Evolutionary conservation across 64 coral and sea anemone species (phyloP).

Genomic region (Dendrophyllia cribrosa): DNA sequence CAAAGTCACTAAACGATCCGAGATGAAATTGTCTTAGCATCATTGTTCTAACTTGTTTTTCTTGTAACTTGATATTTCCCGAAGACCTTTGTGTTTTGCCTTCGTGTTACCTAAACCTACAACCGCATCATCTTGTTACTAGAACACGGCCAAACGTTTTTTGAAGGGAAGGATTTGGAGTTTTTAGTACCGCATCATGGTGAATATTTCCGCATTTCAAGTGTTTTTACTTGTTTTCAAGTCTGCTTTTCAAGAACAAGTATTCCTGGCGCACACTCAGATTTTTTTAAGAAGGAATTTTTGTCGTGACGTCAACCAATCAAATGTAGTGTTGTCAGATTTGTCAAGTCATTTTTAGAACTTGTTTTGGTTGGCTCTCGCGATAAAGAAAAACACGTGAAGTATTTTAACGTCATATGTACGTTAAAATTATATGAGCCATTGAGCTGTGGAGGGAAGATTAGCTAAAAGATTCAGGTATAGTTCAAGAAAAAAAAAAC

Average conservation of each 20-base stretch:
- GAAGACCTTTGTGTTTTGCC: neutral
- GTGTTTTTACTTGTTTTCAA: neutral
- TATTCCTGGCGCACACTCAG: too few relatives aligned
- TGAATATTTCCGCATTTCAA: neutral
- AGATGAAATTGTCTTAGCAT: neutral
- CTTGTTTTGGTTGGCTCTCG: slow-evolving; percentile 1
- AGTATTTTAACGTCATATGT: neutral
- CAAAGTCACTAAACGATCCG: neutral
- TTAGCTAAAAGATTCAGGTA: neutral
- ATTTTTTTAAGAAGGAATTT: neutral
- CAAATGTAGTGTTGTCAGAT: slow-evolving; percentile 13
- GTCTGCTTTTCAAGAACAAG: neutral
- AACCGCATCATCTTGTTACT: neutral
- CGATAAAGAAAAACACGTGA: too few relatives aligned
- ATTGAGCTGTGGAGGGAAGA: neutral
- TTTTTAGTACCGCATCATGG: neutral
- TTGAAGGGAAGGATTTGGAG: neutral
- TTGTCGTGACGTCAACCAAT: slow-evolving; percentile 6
- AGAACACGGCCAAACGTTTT: neutral
- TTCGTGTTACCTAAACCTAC: neutral
- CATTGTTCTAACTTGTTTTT: slow-evolving; percentile 16
- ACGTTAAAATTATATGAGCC: neutral
- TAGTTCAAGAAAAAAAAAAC: neutral
- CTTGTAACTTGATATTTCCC: neutral
- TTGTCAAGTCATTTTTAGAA: neutral